A percentile compares a stretch with the other conserved stretches of the same genome.
Evolutionary conservation across 2,888 invertebrate genomes (phyloP).

Genomic region (Diarsia dahlii): DNA sequence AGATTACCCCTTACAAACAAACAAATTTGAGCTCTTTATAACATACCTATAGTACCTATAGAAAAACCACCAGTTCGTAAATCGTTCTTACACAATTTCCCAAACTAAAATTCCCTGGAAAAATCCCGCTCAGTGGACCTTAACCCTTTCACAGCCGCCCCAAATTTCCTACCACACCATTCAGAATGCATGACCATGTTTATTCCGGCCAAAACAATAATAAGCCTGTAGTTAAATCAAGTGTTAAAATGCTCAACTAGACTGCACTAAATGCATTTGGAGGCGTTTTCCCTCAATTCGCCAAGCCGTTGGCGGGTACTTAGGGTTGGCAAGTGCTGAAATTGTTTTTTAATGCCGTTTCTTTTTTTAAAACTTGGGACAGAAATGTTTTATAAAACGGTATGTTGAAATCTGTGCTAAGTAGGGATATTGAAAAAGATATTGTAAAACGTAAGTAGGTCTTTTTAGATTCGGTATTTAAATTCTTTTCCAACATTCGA

Average conservation of each 20-base stretch:
- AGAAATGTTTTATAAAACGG: slow-evolving; percentile 35
- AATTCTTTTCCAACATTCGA: neutral
- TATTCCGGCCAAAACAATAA: slow-evolving; percentile 64
- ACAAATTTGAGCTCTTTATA: too few species aligned
- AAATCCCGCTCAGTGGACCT: neutral
- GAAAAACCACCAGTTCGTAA: neutral
- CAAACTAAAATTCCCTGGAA: neutral
- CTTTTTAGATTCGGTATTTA: neutral
- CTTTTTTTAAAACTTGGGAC: slow-evolving; percentile 41
- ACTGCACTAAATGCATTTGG: slow-evolving; percentile 81
- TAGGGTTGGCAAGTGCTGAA: slow-evolving; percentile 58
- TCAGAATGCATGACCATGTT: slow-evolving; percentile 58
- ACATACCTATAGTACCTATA: too few species aligned
- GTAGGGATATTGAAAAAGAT: neutral
- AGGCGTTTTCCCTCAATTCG: slow-evolving; percentile 73
- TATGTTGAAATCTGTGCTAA: slow-evolving; percentile 8
- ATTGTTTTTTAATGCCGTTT: slow-evolving; percentile 45
- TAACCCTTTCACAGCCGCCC: neutral
- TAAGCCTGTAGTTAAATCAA: slow-evolving; percentile 70
- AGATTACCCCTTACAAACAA: too few species aligned
- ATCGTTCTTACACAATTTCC: neutral
- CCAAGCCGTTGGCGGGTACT: slow-evolving; percentile 75
- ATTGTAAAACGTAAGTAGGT: neutral
- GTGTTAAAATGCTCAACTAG: slow-evolving; percentile 72
- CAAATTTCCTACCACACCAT: slow-evolving; percentile 7